Conservation (phyloP, 92 coral and sea anemone genomes). For the Heliopora coerulea region DNA sequence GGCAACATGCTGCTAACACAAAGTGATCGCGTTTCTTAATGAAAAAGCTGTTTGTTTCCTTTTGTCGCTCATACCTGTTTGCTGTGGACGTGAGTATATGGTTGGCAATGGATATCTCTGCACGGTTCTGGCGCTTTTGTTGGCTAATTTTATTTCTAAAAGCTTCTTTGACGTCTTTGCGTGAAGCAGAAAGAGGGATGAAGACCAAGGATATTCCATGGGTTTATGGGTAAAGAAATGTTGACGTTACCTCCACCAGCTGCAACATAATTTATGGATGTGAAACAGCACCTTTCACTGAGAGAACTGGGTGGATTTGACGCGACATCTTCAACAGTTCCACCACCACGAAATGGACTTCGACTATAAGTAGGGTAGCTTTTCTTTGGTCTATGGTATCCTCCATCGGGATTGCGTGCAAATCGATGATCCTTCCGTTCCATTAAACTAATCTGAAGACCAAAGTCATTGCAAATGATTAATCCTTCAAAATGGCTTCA, state of each 20-base stretch:
- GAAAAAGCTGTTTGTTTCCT: conserved; percentile 2
- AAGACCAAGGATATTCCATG: conserved; percentile 43
- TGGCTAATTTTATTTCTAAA: conserved; percentile 24
- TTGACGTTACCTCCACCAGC: conserved; percentile 44
- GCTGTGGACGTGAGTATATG: conserved; percentile 48
- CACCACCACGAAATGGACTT: neutral
- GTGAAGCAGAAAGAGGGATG: conserved; percentile 8
- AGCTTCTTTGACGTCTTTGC: conserved; percentile 33
- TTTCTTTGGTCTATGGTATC: too few species aligned
- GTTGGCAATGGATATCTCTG: conserved; percentile 50
- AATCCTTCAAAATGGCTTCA: too few species aligned
- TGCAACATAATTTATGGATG: conserved; percentile 27
- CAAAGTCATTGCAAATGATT: too few species aligned
- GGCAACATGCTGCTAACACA: conserved; percentile 52
- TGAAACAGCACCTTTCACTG: neutral
- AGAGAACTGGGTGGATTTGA: too few species aligned
- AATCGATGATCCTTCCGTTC: too few species aligned
- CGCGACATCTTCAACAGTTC: neutral
- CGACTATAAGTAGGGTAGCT: neutral
- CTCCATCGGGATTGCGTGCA: too few species aligned
- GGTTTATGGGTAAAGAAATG: conserved; percentile 36
- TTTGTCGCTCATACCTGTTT: conserved; percentile 22
- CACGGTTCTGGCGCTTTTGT: conserved; percentile 44
- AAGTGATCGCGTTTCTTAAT: conserved; percentile 39
- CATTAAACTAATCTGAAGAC: too few species aligned